Percentiles rank a stretch among this genome's conserved stretches.
phyloP scores from a whole-genome alignment of 1,140 invertebrate species.

The Anagrus nilaparvatae region DNA sequence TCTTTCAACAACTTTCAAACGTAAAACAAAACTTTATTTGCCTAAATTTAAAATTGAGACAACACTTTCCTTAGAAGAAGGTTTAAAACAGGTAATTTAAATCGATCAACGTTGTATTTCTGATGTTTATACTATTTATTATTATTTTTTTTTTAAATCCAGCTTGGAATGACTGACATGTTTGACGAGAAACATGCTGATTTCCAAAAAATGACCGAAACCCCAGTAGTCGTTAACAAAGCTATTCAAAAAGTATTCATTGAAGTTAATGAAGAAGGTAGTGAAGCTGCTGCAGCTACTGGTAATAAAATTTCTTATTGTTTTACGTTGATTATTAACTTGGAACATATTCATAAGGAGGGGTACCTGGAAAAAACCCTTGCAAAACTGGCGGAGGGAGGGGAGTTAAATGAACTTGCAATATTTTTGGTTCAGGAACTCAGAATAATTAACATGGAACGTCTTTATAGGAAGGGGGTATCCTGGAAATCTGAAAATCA shows the following conservation, averaged over 20 bases:
- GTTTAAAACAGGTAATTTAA: constrained; percentile 32
- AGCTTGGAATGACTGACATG: constrained; percentile 49
- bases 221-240: constrained; percentile 36
- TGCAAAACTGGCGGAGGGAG: too few relatives aligned
- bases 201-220: constrained; percentile 45
- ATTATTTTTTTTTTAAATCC: constrained; percentile 20
- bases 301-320: too few relatives aligned
- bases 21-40: constrained; percentile 21
- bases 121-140: too few relatives aligned
- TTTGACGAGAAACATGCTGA: constrained; percentile 44
- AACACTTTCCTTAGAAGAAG: constrained; percentile 28
- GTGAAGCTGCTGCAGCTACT: constrained; percentile 67
- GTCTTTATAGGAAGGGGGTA: too few relatives aligned
- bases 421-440: too few relatives aligned
- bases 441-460: too few relatives aligned
- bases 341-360: too few relatives aligned
- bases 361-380: too few relatives aligned
- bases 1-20: constrained; percentile 12
- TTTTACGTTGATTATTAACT: too few relatives aligned
- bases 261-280: constrained; percentile 65
- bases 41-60: constrained; percentile 40
- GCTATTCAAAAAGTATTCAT: constrained; percentile 66
- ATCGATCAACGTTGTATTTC: too few relatives aligned
- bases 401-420: too few relatives aligned
- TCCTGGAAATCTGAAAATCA: too few relatives aligned